A percentile compares a stretch with the other conserved stretches of the same genome.
Conservation (phyloP, 2,888 invertebrate genomes). For the Toxonevra muliebris region DNA sequence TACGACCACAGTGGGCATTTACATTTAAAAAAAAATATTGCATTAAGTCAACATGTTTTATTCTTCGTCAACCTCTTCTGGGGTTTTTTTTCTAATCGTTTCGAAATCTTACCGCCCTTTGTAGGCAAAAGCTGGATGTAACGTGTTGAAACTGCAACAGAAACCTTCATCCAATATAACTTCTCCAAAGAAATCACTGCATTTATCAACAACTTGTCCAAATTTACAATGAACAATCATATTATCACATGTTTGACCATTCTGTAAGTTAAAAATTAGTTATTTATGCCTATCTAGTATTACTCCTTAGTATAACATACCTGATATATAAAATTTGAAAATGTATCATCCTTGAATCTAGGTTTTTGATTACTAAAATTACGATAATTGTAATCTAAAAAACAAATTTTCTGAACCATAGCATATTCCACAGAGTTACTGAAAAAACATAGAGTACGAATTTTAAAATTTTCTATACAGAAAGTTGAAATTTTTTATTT, state of each 20-base stretch:
- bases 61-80: too few species aligned
- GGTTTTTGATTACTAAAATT: constrained; percentile 36
- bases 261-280: constrained; percentile 64
- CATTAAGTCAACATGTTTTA: not conserved
- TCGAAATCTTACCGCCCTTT: constrained; percentile 59
- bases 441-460: constrained; percentile 46
- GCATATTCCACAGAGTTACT: constrained; percentile 70
- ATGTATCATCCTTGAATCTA: constrained; percentile 41
- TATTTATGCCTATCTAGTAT: constrained; percentile 18
- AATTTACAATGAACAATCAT: constrained; percentile 76
- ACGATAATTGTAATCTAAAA: constrained; percentile 44
- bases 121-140: constrained; percentile 75
- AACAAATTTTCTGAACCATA: constrained; percentile 52
- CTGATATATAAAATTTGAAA: constrained; percentile 48
- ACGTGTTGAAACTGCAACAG: constrained; percentile 83
- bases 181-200: constrained; percentile 77
- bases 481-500: too few species aligned
- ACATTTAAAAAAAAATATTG: not conserved
- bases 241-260: constrained; percentile 77
- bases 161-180: constrained; percentile 84
- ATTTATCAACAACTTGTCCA: constrained; percentile 70
- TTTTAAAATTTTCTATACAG: not conserved
- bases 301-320: constrained; percentile 18
- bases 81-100: not conserved
- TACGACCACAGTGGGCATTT: not conserved